Evolutionary conservation across 2,113 vertebrate genomes (phyloP), one percentile per base, ranked within the genome.

Genomic region (Ailurus styani): DNA sequence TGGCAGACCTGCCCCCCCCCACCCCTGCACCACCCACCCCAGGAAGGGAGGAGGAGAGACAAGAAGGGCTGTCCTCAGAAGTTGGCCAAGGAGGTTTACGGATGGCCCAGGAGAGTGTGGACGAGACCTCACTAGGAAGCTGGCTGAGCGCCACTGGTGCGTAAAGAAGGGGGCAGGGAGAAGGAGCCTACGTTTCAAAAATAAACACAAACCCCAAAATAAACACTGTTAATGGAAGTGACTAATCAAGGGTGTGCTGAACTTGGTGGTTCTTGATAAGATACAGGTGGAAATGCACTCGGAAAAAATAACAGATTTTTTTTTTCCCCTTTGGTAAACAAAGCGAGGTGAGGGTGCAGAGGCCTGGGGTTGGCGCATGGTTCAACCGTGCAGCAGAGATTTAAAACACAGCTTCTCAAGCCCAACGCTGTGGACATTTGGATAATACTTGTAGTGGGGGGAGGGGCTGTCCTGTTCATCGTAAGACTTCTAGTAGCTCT

Each of bases 161-260:
- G 2, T 29, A n/a, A 86, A 90, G 88, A 54, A 79, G 78, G n/a
- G 42, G 34, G 29, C 3, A 7, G 72, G 29, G 17, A 34, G 84
- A 73, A 77, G 81, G 91, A 89, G 93, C 93, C 82, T 90, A 87
- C 54, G 7, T 96, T 96, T 97, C 90, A 98, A 97, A 97, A 98
- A 97, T 98, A 98, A 98, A 98, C 97, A 98, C 96, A 96, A 97
- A 98, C 93, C 95, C 97, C 97, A 97, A 97, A 97, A 94, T 97
- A 96, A 98, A 98, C 97, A 97, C 92, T 47, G 93, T 97, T 98
- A 98, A 98, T 98, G 97, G 98, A 94, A 97, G 91, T 97, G 97
- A 97, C 90, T 97, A 95, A 97, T 94, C 89, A 86, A 79, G 96
- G 94, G 95, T 96, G 90, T 77, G 96, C 96, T 98, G 95, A 97